phyloP scores from a whole-genome alignment of 1,140 invertebrate genomes.

The Apis dorsata region DNA sequence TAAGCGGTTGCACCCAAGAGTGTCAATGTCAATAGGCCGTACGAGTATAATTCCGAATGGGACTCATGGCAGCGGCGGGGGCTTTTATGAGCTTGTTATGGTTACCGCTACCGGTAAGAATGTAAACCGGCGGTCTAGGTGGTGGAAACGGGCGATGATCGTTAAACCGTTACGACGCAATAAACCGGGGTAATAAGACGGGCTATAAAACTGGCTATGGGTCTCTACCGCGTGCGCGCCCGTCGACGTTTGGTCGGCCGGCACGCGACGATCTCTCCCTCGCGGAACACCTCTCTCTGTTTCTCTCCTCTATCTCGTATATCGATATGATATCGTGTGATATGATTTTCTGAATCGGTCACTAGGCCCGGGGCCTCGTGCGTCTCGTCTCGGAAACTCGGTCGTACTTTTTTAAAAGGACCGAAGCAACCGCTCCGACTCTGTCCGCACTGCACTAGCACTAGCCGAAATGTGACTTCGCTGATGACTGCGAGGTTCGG shows the following conservation, averaged over 20 bases:
- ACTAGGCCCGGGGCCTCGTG: conserved; percentile 21
- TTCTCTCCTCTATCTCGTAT: conserved; percentile 17
- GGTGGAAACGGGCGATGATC: conserved; percentile 70
- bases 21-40: conserved; percentile 76
- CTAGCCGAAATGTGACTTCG: conserved; percentile 75
- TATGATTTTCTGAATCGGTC: conserved; percentile 38
- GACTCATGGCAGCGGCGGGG: conserved; percentile 68
- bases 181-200: conserved; percentile 77
- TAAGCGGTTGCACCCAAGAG: conserved; percentile 51
- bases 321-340: conserved; percentile 23
- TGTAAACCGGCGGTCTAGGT: conserved; percentile 54
- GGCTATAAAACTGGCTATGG: conserved; percentile 74
- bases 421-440: conserved; percentile 39
- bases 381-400: conserved; percentile 14
- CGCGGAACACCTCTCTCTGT: conserved; percentile 35
- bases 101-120: conserved; percentile 56
- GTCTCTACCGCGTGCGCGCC: conserved; percentile 61
- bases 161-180: conserved; percentile 79
- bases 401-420: conserved; percentile 30
- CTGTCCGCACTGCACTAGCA: conserved; percentile 75
- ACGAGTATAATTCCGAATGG: conserved; percentile 67
- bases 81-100: conserved; percentile 74
- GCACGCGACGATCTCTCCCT: conserved; percentile 74
- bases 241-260: conserved; percentile 64
- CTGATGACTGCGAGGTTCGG: conserved; percentile 69